Conservation (phyloP, 1,140 invertebrate species). For the Chelonus insularis region DNA sequence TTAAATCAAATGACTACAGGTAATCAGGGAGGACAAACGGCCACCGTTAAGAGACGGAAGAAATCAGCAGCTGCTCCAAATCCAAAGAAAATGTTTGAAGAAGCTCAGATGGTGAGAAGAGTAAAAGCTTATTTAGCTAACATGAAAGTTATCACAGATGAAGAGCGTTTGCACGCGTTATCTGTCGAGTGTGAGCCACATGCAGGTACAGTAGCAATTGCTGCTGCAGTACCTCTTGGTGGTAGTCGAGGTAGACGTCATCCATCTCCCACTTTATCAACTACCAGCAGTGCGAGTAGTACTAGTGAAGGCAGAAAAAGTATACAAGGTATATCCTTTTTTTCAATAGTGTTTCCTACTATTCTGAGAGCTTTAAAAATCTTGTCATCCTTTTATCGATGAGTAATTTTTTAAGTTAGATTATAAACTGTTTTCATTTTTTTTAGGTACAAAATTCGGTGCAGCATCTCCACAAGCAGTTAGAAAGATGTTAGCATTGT, state of each 20-base stretch:
- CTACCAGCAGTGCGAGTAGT: constrained; percentile 86
- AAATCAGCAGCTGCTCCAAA: constrained; percentile 91
- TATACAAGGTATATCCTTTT: constrained; percentile 49
- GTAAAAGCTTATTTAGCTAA: constrained; percentile 95
- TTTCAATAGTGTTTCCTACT: no score
- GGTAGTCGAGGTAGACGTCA: constrained; percentile 69
- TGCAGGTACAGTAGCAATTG: constrained; percentile 63
- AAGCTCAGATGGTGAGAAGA: constrained; percentile 95
- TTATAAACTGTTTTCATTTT: no score
- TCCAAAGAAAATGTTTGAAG: constrained; percentile 98
- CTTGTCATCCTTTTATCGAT: no score
- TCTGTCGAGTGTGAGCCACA: constrained; percentile 88
- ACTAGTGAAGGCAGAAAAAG: constrained; percentile 77
- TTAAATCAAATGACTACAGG: constrained; percentile 84
- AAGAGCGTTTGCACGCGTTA: constrained; percentile 84
- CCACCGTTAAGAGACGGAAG: constrained; percentile 88
- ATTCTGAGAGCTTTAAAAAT: no score
- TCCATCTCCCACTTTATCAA: constrained; percentile 86
- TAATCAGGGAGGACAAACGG: constrained; percentile 60
- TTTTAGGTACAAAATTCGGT: constrained; percentile 71
- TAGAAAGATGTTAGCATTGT: constrained; percentile 87
- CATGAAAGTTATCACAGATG: constrained; percentile 89
- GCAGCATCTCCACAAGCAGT: constrained; percentile 95
- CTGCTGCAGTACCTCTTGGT: constrained; percentile 55
- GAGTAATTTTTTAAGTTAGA: no score